These are phyloP conservation scores for Drosophila chauvacae DNA, from an alignment of 1,140 invertebrate genomes.

Conservation along the genomic window DNA sequence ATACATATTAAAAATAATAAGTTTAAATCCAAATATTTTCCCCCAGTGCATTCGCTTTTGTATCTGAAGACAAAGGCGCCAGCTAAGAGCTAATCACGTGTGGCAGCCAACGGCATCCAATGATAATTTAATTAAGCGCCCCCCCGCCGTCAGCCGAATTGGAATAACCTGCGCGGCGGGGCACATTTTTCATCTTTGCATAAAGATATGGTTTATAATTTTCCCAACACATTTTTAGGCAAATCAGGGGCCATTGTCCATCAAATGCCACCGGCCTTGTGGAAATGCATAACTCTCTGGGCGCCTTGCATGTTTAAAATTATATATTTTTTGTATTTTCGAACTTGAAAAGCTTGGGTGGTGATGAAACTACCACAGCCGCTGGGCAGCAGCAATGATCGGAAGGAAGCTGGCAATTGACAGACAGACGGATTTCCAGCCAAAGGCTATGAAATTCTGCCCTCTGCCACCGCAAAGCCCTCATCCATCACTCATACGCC, in stretches of 20 bases:
- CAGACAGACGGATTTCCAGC: constrained; percentile 38
- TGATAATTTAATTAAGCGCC: constrained; percentile 72
- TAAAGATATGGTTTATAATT: constrained; percentile 58
- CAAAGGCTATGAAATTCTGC: constrained; percentile 15
- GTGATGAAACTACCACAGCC: constrained; percentile 25
- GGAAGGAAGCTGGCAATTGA: constrained; percentile 67
- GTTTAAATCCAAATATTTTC: neutral
- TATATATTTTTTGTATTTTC: constrained; percentile 44
- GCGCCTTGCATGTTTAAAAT: constrained; percentile 53
- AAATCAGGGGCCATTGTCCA: constrained; percentile 72
- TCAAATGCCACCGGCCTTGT: constrained; percentile 54
- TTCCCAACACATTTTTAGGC: constrained; percentile 51
- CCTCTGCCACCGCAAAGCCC: constrained; percentile 16
- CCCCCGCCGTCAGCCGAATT: constrained; percentile 26
- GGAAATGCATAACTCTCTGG: constrained; percentile 27
- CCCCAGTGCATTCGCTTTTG: neutral
- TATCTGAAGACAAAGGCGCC: constrained; percentile 15
- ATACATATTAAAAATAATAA: neutral
- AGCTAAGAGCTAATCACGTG: constrained; percentile 71
- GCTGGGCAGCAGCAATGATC: constrained; percentile 3
- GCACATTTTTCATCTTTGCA: constrained; percentile 66
- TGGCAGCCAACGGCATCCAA: constrained; percentile 51
- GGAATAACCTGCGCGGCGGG: constrained; percentile 16
- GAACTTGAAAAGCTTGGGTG: constrained; percentile 53
- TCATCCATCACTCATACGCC: constrained; percentile 72